A percentile compares a stretch with the other conserved stretches of the same genome.
Conservation (phyloP, 2,113 vertebrate genomes). For the Butorides virescens region DNA sequence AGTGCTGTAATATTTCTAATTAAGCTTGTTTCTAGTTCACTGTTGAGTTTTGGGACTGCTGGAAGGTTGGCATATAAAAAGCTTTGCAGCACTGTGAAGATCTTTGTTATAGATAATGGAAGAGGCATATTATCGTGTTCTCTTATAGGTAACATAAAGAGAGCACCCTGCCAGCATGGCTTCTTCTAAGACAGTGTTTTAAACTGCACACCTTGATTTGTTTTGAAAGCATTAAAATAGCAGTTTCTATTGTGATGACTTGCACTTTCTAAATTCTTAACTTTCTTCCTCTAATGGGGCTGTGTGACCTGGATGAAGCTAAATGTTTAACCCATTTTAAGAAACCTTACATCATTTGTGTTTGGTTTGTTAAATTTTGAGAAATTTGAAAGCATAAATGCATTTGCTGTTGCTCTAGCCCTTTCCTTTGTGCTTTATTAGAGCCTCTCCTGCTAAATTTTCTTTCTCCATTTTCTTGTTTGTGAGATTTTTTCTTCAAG, state of each 20-base stretch:
- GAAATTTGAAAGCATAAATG: background rate
- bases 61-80: background rate
- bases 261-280: background rate
- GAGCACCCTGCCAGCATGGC: background rate
- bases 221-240: background rate
- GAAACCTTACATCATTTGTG: background rate
- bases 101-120: background rate
- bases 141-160: background rate
- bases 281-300: background rate
- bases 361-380: background rate
- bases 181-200: background rate
- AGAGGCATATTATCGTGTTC: background rate
- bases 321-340: background rate
- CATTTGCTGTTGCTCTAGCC: background rate
- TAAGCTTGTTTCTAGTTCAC: background rate
- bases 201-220: background rate
- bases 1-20: background rate
- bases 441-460: background rate
- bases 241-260: background rate
- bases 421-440: background rate
- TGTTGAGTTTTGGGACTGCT: background rate
- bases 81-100: background rate
- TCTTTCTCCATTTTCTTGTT: background rate
- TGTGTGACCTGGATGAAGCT: background rate
- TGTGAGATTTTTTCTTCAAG: background rate